A percentile compares a stretch with the other conserved stretches of the same genome.
Conservation (phyloP, 2,113 vertebrate genomes). For the Corydoras maculifer region DNA sequence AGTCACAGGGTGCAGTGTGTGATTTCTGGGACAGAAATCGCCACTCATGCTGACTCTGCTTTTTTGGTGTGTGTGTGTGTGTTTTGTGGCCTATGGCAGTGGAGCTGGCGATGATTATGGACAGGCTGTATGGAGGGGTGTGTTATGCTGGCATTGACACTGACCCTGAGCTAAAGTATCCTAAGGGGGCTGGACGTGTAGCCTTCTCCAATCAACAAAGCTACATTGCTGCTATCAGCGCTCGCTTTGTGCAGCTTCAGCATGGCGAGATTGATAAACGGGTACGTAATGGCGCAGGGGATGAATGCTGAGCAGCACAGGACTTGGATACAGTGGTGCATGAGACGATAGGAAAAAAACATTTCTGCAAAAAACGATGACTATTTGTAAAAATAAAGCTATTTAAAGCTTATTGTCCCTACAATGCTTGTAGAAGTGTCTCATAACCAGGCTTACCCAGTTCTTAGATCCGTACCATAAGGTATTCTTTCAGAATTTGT, state of each 20-base stretch:
- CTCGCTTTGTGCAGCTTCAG: slow-evolving; percentile 98
- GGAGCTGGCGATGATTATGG: slow-evolving; percentile 99
- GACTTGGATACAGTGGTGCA: background rate
- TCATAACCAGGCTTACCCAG: too few relatives aligned
- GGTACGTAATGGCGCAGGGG: slow-evolving; percentile 67
- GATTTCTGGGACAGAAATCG: background rate
- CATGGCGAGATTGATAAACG: slow-evolving; percentile 99
- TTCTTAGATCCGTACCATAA: too few relatives aligned
- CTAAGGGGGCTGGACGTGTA: slow-evolving; percentile 94
- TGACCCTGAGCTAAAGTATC: slow-evolving; percentile 97
- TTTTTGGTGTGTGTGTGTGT: background rate
- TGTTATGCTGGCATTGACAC: slow-evolving; percentile 99
- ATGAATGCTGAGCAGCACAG: background rate
- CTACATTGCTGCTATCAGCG: slow-evolving; percentile 99
- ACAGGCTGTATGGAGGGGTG: slow-evolving; percentile 93
- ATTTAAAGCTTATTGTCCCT: too few relatives aligned
- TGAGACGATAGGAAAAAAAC: background rate
- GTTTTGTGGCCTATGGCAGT: slow-evolving; percentile 61
- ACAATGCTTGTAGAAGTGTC: too few relatives aligned
- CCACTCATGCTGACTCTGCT: background rate
- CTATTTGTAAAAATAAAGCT: too few relatives aligned
- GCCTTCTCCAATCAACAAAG: slow-evolving; percentile 99
- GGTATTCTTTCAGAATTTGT: too few relatives aligned
- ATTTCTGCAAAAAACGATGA: too few relatives aligned
- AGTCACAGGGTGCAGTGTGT: slow-evolving; percentile 3